A percentile compares a stretch with the other conserved stretches of the same genome.
phyloP scores from a whole-genome alignment of 1,140 invertebrate species.

The Chironomus tepperi region DNA sequence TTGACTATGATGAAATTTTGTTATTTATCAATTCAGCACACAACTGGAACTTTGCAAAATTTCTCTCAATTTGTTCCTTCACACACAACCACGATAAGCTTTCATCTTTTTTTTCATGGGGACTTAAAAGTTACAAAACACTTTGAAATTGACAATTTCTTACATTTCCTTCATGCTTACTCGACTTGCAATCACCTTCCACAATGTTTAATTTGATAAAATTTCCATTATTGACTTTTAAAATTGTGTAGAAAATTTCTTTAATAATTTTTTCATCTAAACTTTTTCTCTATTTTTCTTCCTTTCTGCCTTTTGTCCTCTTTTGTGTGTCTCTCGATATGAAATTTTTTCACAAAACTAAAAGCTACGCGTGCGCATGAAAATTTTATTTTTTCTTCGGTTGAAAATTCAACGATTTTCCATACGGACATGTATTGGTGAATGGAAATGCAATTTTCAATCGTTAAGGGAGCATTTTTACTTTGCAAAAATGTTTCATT shows the following conservation, averaged over 20 bases:
- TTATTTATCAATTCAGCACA: too few species aligned
- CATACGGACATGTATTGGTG: background rate
- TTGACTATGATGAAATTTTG: too few species aligned
- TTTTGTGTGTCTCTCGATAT: too few species aligned
- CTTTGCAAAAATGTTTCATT: background rate
- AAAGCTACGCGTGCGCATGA: background rate
- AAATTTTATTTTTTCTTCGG: background rate
- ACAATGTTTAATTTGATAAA: background rate
- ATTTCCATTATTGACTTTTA: background rate
- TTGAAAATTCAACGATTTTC: slow-evolving; percentile 5
- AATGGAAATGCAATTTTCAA: slow-evolving; percentile 1
- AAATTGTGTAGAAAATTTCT: background rate
- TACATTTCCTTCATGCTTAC: background rate
- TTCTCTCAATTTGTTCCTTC: too few species aligned
- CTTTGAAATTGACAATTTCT: background rate
- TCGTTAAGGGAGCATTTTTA: background rate
- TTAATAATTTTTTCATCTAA: background rate
- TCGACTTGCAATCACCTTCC: background rate
- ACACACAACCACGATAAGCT: too few species aligned
- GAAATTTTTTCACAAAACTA: background rate
- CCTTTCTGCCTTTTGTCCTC: background rate
- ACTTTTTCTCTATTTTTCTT: slow-evolving; percentile 3
- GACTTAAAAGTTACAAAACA: background rate
- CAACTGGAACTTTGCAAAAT: too few species aligned
- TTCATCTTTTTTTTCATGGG: too few species aligned